Base-by-base conservation (phyloP, 2,797 vertebrate species). In the Sebastes taczanowskii region DNA sequence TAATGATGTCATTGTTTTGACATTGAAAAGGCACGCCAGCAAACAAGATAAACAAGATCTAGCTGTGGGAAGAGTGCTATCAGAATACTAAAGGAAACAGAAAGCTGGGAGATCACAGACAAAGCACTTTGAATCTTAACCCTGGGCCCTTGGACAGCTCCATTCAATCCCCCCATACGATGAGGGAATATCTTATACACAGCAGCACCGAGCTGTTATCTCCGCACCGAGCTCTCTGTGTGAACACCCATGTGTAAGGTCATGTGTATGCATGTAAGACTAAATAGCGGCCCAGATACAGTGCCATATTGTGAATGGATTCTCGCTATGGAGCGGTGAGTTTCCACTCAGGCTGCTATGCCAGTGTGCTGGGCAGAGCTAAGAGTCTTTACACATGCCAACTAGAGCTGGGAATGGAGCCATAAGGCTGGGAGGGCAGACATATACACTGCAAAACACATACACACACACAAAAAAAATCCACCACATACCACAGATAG, bases 1-100 rank as follows among this genome's bases (percentile, higher is more conserved):
- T 88, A 92, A 91, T 91, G 63, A 93, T 92, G 90, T 93, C 92
- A 92, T 93, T 94, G 91, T 93, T 95, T 93, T 95, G 92, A 93
- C 91, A 92, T 90, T 92, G 89, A 91, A 86, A 90, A 60, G 89
- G 77, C 77, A 82, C 64, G 61, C 81, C 88, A 92, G 84, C 56
- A 87, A 90, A 92, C 73, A 92, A 88, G 88, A 92, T 86, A 91
- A 94, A 93, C 90, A 93, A 88, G 80, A 71, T 80, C 49, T 61
- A 71, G 85, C 69, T 83, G 56, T 78, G 61, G 76, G 75, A 80
- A 81, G 79, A 91, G 72, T 60, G 72, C 61, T 86, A 85, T 87
- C 78, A 65, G 69, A 87, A 85, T 67, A 80, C 74, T 76, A 84
- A 86, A 90, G 86, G 84, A 91, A 91, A 88, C 55, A 35, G 74